A percentile compares a stretch with the other conserved stretches of the same genome.
These are phyloP conservation scores for Labeo catla DNA, from an alignment of 2,113 vertebrate species.

Conservation along the genomic window DNA sequence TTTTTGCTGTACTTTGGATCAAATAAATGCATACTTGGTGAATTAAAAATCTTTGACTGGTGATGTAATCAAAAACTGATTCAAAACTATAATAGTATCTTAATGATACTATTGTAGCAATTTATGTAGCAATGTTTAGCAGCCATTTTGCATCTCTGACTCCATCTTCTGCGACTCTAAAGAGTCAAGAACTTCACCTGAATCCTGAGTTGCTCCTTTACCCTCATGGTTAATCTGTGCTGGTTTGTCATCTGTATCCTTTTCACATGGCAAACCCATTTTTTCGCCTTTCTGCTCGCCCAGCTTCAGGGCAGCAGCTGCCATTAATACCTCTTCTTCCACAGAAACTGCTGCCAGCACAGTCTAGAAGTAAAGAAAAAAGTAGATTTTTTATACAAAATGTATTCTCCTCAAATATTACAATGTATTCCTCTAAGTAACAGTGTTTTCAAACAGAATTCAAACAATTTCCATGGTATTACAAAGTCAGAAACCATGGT, in stretches of 20 bases:
- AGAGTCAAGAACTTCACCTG: background rate
- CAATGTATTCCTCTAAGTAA: background rate
- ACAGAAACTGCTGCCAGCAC: background rate
- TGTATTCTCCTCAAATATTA: background rate
- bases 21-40: too few relatives aligned
- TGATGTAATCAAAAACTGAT: too few relatives aligned
- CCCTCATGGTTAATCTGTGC: background rate
- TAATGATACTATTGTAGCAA: background rate
- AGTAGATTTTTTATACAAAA: background rate
- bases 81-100: background rate
- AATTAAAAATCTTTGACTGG: too few relatives aligned
- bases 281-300: slow-evolving; percentile 3
- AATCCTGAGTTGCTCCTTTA: background rate
- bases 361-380: slow-evolving; percentile 23
- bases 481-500: background rate
- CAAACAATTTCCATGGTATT: background rate
- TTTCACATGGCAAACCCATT: slow-evolving; percentile 52
- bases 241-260: background rate
- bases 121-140: background rate
- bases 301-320: slow-evolving; percentile 45
- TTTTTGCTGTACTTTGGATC: too few relatives aligned
- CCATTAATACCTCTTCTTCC: slow-evolving; percentile 50
- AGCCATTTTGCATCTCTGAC: background rate
- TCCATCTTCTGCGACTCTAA: background rate
- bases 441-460: background rate